These are phyloP conservation scores for Sebastiscus tertius DNA, from an alignment of 2,797 vertebrate species.

Conservation along the genomic window DNA sequence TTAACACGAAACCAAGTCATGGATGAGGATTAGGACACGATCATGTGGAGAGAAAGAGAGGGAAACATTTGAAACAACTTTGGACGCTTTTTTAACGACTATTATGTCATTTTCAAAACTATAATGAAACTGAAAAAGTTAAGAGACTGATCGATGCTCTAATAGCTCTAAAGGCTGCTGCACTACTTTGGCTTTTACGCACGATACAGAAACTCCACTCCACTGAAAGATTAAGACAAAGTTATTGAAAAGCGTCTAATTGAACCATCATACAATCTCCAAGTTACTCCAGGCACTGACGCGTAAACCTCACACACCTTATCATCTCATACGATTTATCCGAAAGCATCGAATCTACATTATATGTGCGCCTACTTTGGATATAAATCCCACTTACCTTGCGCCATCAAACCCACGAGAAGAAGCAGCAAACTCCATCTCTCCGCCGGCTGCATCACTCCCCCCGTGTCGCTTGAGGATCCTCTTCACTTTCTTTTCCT, in stretches of 20 bases:
- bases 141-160: background rate
- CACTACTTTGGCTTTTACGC: slow-evolving; percentile 4
- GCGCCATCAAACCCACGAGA: slow-evolving; percentile 63
- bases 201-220: background rate
- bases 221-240: background rate
- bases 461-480: slow-evolving; percentile 25
- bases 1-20: background rate
- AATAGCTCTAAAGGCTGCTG: background rate
- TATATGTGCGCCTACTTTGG: background rate
- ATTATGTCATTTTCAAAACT: background rate
- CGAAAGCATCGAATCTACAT: background rate
- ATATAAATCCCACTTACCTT: slow-evolving; percentile 65
- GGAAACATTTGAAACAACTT: background rate
- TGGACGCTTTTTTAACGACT: too few relatives aligned
- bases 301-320: background rate
- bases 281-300: background rate
- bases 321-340: background rate
- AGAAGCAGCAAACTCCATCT: slow-evolving; percentile 73
- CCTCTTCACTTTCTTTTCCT: slow-evolving; percentile 24
- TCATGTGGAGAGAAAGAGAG: background rate
- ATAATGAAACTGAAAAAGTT: slow-evolving; percentile 1
- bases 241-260: background rate
- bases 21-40: background rate
- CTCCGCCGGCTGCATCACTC: slow-evolving; percentile 69
- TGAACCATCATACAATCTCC: background rate